Conservation (phyloP, 2,888 invertebrate genomes). For the Philereme vetulata region DNA sequence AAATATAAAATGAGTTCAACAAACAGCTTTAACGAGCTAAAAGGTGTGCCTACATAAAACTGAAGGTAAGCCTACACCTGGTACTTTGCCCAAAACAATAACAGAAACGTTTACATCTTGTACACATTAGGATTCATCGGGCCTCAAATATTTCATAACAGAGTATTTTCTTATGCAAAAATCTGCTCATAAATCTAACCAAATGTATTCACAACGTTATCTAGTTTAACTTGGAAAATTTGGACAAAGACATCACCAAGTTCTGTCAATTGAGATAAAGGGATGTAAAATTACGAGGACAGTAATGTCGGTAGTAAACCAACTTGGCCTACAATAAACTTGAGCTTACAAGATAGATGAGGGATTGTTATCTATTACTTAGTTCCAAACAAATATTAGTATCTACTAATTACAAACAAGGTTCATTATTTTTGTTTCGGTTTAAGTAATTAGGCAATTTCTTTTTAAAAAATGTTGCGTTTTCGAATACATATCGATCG, state of each 20-base stretch:
- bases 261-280: slow-evolving; percentile 76
- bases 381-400: slow-evolving; percentile 21
- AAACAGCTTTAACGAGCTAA: slow-evolving; percentile 38
- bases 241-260: slow-evolving; percentile 70
- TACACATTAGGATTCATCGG: slow-evolving; percentile 37
- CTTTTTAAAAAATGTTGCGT: too few species aligned
- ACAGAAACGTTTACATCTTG: slow-evolving; percentile 36
- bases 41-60: slow-evolving; percentile 37
- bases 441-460: too few species aligned
- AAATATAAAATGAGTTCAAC: slow-evolving; percentile 28
- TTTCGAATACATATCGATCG: too few species aligned
- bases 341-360: slow-evolving; percentile 51
- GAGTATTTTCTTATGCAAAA: slow-evolving; percentile 43
- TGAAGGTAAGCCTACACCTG: slow-evolving; percentile 32
- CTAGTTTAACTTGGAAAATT: slow-evolving; percentile 54
- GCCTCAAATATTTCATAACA: slow-evolving; percentile 34
- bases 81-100: slow-evolving; percentile 38
- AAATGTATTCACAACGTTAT: slow-evolving; percentile 58
- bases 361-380: slow-evolving; percentile 34
- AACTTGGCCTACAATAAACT: slow-evolving; percentile 59
- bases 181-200: slow-evolving; percentile 44
- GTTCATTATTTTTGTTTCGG: too few species aligned
- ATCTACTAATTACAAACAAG: not conserved
- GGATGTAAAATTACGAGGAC: slow-evolving; percentile 75
- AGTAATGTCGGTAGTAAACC: slow-evolving; percentile 67